Evolutionary conservation across 2,113 vertebrate species (phyloP), one percentile per base, ranked within the genome.

Genomic region (Nicator chloris): DNA sequence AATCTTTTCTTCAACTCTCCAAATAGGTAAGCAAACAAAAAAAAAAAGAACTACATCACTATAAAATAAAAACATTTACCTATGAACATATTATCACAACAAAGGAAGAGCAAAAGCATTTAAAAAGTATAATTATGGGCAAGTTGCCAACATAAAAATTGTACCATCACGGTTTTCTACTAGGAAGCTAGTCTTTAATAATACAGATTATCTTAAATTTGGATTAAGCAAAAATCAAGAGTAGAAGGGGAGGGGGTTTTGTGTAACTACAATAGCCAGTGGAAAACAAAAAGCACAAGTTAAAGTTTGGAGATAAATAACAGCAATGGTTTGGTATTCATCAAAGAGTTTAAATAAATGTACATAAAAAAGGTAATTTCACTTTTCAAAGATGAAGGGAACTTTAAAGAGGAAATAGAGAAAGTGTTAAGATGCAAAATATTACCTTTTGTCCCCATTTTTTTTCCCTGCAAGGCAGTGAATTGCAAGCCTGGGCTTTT

Each of bases 361-460:
- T 33, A 82, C 11, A 16, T 35, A 5, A 76, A 88, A 56, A 73
- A 77, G 8, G n/a, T 85, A 5, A 35, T 49, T 84, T 89, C 45
- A 51, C 42, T 92, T 87, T 63, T 82, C 45, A 96, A 70, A 93
- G 42, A 79, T n/a, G 6, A 81, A 87, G 63, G 23, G 50, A 82
- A 80, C 65, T 82, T 81, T 39, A 60, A 69, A 45, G 20, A 86
- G 17, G 54, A 91, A 84, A 84, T 51, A 50, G 3, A 69, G 39
- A 61, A 92, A 75, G 4, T 33, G 20, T 39, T 90, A 86, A 63
- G 44, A 49, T 78, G 30, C 19, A 60, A 93, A 88, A 77, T 82
- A 68, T 33, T 68, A 23, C 5, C 49, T 30, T 53, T 21, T 4
- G 0, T 1, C 4, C 4, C 2, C 1, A 22, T 13, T 13, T 22